A percentile compares a stretch with the other conserved stretches of the same genome.
Evolutionary conservation across 2,113 vertebrate genomes (phyloP).

Genomic region (Atrichornis clamosus): DNA sequence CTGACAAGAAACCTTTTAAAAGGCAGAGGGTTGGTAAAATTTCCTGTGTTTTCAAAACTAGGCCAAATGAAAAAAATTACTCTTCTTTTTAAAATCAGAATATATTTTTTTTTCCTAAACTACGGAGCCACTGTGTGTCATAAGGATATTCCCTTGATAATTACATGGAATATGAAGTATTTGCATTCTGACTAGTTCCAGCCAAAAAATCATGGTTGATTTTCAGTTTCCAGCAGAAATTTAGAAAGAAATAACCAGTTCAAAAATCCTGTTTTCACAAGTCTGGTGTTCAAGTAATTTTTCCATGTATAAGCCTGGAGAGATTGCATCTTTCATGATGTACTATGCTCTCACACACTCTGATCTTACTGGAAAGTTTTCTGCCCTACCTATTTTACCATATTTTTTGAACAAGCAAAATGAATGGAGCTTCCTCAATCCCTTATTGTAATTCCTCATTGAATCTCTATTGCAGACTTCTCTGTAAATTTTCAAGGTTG

Average conservation of each 20-base stretch:
- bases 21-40: not conserved
- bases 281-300: not conserved
- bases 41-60: not conserved
- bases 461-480: not conserved
- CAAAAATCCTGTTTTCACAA: not conserved
- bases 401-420: not conserved
- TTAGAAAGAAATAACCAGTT: not conserved
- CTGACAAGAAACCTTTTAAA: not conserved
- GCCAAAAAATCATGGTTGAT: not conserved
- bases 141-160: not conserved
- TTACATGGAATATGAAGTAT: not conserved
- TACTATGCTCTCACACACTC: not conserved
- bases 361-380: not conserved
- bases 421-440: not conserved
- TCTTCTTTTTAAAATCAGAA: not conserved
- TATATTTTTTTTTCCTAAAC: not conserved
- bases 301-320: not conserved
- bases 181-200: not conserved
- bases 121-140: not conserved
- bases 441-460: not conserved
- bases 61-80: not conserved
- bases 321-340: not conserved
- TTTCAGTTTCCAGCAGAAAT: not conserved
- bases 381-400: not conserved
- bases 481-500: not conserved